Evolutionary conservation across 2,113 vertebrate genomes (phyloP).

Genomic region (Lamprologus lemairii): DNA sequence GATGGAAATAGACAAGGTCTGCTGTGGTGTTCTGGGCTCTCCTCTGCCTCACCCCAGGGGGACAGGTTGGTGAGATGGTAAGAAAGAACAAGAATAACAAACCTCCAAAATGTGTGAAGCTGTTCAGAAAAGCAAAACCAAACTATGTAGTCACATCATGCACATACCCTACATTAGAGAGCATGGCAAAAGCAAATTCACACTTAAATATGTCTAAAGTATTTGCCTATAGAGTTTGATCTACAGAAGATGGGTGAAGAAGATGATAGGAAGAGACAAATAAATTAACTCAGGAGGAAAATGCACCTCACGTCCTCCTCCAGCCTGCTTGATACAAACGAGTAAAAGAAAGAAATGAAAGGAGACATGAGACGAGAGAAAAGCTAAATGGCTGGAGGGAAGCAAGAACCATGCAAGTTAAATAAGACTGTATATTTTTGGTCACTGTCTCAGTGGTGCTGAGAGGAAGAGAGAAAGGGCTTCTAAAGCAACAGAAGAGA

Average conservation of each 20-base stretch:
- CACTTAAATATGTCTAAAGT: neutral
- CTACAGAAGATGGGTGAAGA: neutral
- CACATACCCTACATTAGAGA: neutral
- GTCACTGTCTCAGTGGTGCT: conserved; percentile 23
- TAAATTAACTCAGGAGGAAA: conserved; percentile 17
- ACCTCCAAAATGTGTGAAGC: neutral
- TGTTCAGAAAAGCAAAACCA: neutral
- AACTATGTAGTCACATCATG: neutral
- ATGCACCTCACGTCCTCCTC: conserved; percentile 35
- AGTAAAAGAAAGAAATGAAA: conserved; percentile 49
- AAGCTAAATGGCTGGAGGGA: conserved; percentile 40
- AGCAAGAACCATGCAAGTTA: conserved; percentile 19
- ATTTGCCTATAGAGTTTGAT: neutral
- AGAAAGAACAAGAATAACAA: neutral
- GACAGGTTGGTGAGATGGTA: conserved; percentile 12
- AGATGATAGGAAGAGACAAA: conserved; percentile 19
- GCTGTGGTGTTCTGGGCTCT: conserved; percentile 27
- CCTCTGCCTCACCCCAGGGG: conserved; percentile 9
- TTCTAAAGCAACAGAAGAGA: conserved; percentile 32
- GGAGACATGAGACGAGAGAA: conserved; percentile 21
- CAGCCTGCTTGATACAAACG: conserved; percentile 19
- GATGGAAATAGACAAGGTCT: conserved; percentile 47
- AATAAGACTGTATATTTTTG: conserved; percentile 40
- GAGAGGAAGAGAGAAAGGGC: conserved; percentile 31
- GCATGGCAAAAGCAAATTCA: neutral